These are phyloP conservation scores for Lophura nycthemera DNA, from an alignment of 2,113 vertebrate species.

Conservation along the genomic window DNA sequence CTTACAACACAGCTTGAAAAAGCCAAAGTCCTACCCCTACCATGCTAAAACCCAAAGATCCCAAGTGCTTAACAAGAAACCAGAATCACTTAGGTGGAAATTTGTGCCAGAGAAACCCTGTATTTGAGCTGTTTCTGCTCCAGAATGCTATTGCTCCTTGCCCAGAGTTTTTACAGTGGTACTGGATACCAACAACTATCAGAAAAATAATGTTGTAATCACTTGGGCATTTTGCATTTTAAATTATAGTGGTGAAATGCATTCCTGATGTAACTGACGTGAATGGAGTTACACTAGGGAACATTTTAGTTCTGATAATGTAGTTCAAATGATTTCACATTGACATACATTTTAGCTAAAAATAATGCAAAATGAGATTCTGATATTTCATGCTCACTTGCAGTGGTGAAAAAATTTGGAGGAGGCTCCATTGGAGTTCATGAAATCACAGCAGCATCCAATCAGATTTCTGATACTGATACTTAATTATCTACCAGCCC, in stretches of 20 bases:
- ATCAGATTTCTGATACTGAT: slow-evolving; percentile 2
- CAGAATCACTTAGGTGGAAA: not conserved
- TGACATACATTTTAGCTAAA: slow-evolving; percentile 64
- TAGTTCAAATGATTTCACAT: slow-evolving; percentile 41
- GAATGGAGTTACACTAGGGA: slow-evolving; percentile 13
- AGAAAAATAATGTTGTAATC: not conserved
- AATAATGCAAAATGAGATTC: slow-evolving; percentile 45
- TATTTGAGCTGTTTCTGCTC: not conserved
- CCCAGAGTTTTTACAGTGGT: not conserved
- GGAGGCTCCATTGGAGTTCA: slow-evolving; percentile 18
- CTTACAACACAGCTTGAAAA: not conserved
- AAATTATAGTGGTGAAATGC: not conserved
- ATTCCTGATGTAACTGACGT: slow-evolving; percentile 10
- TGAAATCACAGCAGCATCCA: slow-evolving; percentile 8
- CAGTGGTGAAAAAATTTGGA: slow-evolving; percentile 12
- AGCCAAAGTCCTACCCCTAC: not conserved
- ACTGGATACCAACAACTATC: not conserved
- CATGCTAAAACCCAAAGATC: not conserved
- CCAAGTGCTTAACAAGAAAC: slow-evolving; percentile 11
- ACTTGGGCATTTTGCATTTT: not conserved
- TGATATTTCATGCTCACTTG: slow-evolving; percentile 21
- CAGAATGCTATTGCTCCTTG: not conserved
- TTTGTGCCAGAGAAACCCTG: not conserved
- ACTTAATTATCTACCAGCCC: not conserved
- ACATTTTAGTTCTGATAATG: slow-evolving; percentile 16